Evolutionary conservation across 2,797 vertebrate species (phyloP).

Genomic region (Neosalanx taihuensis): DNA sequence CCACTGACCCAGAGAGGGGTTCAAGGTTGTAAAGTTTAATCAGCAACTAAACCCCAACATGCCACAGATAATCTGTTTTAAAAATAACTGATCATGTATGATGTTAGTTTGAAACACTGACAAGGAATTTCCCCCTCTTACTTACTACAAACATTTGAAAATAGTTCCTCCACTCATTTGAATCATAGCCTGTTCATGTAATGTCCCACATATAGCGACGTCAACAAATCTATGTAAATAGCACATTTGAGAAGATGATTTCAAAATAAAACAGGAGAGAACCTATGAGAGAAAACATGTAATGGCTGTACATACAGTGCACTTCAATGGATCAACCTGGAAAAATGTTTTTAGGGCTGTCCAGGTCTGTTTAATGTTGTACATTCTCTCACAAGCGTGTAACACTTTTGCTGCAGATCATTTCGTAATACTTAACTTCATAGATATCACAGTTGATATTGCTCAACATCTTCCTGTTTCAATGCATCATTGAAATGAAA

Average conservation of each 20-base stretch:
- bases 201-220: no score
- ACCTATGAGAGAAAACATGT: neutral
- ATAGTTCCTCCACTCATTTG: no score
- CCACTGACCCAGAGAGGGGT: conserved; percentile 71
- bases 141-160: conserved; percentile 15
- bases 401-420: conserved; percentile 26
- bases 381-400: no score
- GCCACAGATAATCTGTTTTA: neutral
- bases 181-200: no score
- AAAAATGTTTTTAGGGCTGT: neutral
- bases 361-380: neutral
- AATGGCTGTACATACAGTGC: neutral
- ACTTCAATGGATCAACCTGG: neutral
- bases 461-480: conserved; percentile 75
- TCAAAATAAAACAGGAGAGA: no score
- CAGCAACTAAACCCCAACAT: conserved; percentile 64
- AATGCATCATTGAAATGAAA: conserved; percentile 64
- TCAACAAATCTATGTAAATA: no score
- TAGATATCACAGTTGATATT: conserved; percentile 67
- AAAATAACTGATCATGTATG: neutral
- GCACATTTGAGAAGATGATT: no score
- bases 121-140: neutral
- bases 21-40: conserved; percentile 79
- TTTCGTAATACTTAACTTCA: conserved; percentile 74
- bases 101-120: neutral